Conservation (phyloP, 1,140 invertebrate genomes). For the Pristionchus pacificus region DNA sequence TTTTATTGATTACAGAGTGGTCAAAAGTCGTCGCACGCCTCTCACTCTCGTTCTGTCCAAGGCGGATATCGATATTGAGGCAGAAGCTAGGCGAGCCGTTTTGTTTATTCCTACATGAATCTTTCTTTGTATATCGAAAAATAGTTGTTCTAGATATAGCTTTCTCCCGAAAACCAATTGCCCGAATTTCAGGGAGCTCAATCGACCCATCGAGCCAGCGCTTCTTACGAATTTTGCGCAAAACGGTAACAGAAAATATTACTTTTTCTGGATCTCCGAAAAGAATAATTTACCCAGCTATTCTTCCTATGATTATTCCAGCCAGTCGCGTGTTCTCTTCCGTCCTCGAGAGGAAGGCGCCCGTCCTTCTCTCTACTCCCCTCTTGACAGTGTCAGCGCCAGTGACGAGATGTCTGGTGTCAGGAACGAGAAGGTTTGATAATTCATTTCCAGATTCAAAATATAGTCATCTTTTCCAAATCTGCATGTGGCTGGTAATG, state of each 20-base stretch:
- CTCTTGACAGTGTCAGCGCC: not conserved
- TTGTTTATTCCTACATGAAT: too few relatives aligned
- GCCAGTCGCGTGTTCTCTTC: not conserved
- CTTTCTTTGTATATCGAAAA: too few relatives aligned
- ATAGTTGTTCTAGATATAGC: not conserved
- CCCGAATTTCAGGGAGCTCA: not conserved
- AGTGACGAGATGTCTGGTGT: not conserved
- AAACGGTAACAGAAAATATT: not conserved
- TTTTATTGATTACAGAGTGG: not conserved
- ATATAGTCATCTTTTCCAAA: too few relatives aligned
- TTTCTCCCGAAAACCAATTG: not conserved
- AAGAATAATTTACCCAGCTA: too few relatives aligned
- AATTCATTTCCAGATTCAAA: too few relatives aligned
- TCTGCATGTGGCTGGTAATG: too few relatives aligned
- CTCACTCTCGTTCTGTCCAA: not conserved
- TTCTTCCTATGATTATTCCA: too few relatives aligned
- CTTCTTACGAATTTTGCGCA: not conserved
- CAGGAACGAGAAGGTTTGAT: not conserved
- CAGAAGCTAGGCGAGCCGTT: slow-evolving; percentile 22
- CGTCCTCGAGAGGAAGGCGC: not conserved
- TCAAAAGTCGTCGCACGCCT: not conserved
- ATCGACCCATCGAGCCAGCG: not conserved
- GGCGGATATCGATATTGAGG: slow-evolving; percentile 25
- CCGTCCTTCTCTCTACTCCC: not conserved
- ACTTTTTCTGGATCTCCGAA: too few relatives aligned